Evolutionary conservation across 2,888 invertebrate genomes (phyloP).

Genomic region (Stenodera caucasica): DNA sequence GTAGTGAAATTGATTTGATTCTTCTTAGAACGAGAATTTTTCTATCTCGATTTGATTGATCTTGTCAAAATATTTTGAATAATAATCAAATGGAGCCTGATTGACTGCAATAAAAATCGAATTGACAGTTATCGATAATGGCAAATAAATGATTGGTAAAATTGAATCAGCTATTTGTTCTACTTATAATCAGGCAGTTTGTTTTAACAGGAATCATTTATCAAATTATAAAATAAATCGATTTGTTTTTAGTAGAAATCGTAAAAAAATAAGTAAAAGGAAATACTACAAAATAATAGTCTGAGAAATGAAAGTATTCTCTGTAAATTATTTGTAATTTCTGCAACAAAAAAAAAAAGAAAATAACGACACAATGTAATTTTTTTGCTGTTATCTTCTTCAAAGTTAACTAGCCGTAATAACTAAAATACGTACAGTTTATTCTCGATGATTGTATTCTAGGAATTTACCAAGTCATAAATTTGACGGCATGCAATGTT

Average conservation of each 20-base stretch:
- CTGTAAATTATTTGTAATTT: neutral
- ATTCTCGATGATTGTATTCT: neutral
- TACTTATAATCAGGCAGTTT: conserved; percentile 5
- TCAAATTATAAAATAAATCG: neutral
- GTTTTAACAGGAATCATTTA: neutral
- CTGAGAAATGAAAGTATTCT: neutral
- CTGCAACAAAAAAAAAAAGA: neutral
- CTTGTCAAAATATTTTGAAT: too few species aligned
- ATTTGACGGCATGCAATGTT: conserved; percentile 1
- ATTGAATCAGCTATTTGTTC: conserved; percentile 29
- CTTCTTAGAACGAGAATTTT: too few species aligned
- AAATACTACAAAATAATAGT: neutral
- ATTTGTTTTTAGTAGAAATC: neutral
- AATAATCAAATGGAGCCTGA: conserved; percentile 17
- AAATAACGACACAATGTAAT: neutral
- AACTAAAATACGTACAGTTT: neutral
- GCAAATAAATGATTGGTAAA: conserved; percentile 32
- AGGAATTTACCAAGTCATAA: neutral
- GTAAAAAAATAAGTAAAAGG: neutral
- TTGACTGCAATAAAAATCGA: conserved; percentile 33
- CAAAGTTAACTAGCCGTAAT: neutral
- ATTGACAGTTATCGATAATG: conserved; percentile 36
- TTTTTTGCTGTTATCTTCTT: conserved; percentile 8
- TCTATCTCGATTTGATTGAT: too few species aligned
- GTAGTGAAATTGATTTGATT: too few species aligned